A percentile compares a stretch with the other conserved stretches of the same genome.
phyloP scores from a whole-genome alignment of 2,797 vertebrate species.

The Pseudochirops corinnae region DNA sequence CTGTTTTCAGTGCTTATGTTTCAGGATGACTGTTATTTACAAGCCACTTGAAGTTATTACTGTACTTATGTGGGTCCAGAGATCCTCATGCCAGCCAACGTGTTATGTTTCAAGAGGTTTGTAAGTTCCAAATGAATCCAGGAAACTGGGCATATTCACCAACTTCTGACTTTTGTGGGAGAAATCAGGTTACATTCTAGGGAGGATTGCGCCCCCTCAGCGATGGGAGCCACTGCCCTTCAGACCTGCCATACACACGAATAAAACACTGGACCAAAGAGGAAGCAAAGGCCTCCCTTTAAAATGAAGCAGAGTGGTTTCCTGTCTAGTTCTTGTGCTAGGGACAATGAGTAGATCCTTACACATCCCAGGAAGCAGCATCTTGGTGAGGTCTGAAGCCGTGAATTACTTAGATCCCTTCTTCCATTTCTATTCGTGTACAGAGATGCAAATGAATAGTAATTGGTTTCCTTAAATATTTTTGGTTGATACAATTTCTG shows the following conservation, averaged over 20 bases:
- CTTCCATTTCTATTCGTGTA: neutral
- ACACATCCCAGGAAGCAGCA: neutral
- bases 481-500: neutral
- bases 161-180: neutral
- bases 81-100: neutral
- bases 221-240: neutral
- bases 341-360: neutral
- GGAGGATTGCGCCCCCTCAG: neutral
- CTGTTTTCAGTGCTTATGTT: neutral
- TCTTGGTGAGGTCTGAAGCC: neutral
- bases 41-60: neutral
- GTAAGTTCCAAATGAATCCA: neutral
- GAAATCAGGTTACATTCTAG: neutral
- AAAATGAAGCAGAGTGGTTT: neutral
- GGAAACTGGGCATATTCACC: neutral
- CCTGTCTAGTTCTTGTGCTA: neutral
- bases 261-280: neutral
- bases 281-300: neutral
- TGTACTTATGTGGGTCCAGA: neutral
- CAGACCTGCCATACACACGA: neutral
- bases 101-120: neutral
- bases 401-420: neutral
- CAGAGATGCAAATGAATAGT: conserved; percentile 4
- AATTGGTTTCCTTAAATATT: neutral
- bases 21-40: neutral